Evolutionary conservation across 2,797 vertebrate genomes (phyloP), one percentile per base, ranked within the genome.

Genomic region (Propithecus deckenii): DNA sequence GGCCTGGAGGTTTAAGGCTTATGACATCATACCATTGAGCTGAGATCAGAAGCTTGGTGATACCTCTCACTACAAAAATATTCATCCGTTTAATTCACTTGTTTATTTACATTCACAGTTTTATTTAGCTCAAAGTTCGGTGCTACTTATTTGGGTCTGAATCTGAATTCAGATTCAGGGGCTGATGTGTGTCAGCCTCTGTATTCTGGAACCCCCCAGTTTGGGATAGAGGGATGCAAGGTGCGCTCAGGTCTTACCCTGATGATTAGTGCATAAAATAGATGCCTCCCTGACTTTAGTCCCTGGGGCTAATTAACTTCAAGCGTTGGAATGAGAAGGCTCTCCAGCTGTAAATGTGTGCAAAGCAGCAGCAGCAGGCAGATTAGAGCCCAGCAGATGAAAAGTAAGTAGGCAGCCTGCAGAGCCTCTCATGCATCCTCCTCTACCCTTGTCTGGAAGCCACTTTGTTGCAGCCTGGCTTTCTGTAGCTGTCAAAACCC

Each of bases 401-500:
- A 81, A 57, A 93, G 69, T 20, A 41, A 55, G 74, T 25, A 20
- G 71, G 55, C 11, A 59, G 28, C 20, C 63, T 86, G n/a, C 17
- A 94, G 67, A 13, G 17, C 69, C 18, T 32, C 89, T 87, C 23
- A 1, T 74, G 65, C 35, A 32, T 25, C 20, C 38, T 86, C 52
- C 11, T 48, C 88, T 79, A 17, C 55, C n/a, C n/a, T 85, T 38
- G 55, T 83, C 79, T 96, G 67, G 38, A 81, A 95, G 85, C 88
- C n/a, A 43, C 94, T 76, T 91, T 95, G 30, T 61, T 95, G 95
- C 67, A 96, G 38, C 71, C n/a, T n/a, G 46, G 69, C 78, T 96
- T 97, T 97, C 95, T 94, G 75, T 91, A 98, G 92, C 89, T 67
- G 4, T 17, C 69, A 97, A 89, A 96, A 98, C 86, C 97, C 98